Base-by-base conservation (phyloP, 2,113 vertebrate species). In the Takifugu flavidus region DNA sequence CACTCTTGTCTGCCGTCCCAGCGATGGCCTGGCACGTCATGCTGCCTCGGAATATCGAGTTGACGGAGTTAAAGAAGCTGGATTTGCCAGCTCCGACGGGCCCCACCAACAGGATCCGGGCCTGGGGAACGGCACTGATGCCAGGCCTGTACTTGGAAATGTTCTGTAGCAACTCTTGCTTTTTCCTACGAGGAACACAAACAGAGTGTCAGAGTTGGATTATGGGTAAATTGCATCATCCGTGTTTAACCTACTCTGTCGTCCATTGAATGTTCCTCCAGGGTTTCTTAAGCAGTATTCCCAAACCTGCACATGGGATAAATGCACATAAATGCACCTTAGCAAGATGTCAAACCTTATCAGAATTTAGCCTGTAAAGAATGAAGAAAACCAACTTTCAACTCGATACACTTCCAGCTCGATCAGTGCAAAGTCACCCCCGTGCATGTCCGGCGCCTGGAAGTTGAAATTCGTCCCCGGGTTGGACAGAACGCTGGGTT, bases 371-470 rank as follows among this genome's bases (percentile, higher is more conserved):
- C 45, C 15, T n/a, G 3, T 4, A 49, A 15, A 4, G 5, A 49
- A 11, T 6, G n/a, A n/a, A 25, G 14, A 20, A 7, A 11, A 66
- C 77, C 77, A 10, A 87, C 85, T 77, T 25, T 84, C 80, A 11
- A 85, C 83, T 71, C 72, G 57, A 67, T 83, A 89, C 14, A 89
- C 87, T 60, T 89, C 87, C 54, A 73, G 86, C 53, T 89, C 87
- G 0, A 39, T 73, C 60, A 86, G 70, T 3, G 45, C 27, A 2
- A 83, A 54, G 54, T 88, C 7, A 31, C 86, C 56, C 2, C 73
- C 87, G 34, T 86, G 76, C 81, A 89, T 78, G 26, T 79, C 39
- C 53, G 11, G 58, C 42, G 78, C 62, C 57, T 11, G 6, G 34
- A 86, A 89, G 11, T 27, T 62, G 64, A 86, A 85, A 7, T 56